Percentiles rank a stretch among this genome's conserved stretches.
phyloP scores from a whole-genome alignment of 2,888 invertebrate species.

The Lacanobia oleracea region DNA sequence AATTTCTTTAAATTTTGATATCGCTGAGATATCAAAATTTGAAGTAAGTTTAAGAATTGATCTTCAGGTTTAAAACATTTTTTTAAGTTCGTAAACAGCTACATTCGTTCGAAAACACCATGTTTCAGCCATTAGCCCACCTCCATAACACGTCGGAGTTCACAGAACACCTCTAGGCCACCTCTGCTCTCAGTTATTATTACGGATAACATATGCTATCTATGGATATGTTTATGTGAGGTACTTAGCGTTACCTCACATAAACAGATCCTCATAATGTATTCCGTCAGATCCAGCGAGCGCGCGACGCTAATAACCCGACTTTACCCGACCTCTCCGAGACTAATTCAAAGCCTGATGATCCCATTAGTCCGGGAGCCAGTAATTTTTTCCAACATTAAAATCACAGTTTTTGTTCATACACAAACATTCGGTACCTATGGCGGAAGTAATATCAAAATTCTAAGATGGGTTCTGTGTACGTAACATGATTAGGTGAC shows the following conservation, averaged over 20 bases:
- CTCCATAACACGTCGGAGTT: no score
- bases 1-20: no score
- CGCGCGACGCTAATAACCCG: constrained; percentile 71
- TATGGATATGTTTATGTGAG: no score
- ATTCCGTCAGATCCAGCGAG: constrained; percentile 62
- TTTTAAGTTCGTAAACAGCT: no score
- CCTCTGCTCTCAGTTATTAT: not conserved
- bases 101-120: no score
- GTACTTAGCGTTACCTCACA: constrained; percentile 52
- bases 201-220: not conserved
- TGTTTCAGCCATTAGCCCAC: no score
- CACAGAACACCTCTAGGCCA: no score
- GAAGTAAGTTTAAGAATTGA: no score
- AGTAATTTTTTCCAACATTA: constrained; percentile 62
- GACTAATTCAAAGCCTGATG: constrained; percentile 79
- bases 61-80: no score
- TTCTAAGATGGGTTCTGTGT: constrained; percentile 39
- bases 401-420: constrained; percentile 62
- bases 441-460: constrained; percentile 61
- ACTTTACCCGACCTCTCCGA: constrained; percentile 67
- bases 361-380: constrained; percentile 77
- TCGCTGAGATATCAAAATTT: no score
- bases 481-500: constrained; percentile 30
- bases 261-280: constrained; percentile 68
- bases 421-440: constrained; percentile 54